Evolutionary conservation across 2,113 vertebrate species (phyloP), one percentile per base, ranked within the genome.

Genomic region (Scartelaos histophorus): DNA sequence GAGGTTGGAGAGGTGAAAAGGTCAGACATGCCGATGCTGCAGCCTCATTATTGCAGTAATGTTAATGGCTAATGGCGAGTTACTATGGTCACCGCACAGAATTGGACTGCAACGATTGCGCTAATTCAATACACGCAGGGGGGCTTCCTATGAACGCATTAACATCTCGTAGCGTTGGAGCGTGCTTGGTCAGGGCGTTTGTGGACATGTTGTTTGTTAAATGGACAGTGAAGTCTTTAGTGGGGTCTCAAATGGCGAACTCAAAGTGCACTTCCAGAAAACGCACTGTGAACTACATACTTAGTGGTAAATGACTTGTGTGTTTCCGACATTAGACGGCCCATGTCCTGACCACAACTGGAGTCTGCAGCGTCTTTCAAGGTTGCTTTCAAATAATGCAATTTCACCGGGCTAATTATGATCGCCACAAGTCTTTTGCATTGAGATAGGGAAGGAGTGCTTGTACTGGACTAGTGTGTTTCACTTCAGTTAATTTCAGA

Each of bases 61-160:
- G 65, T 66, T 86, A 85, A 89, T 69, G 73, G 74, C 66, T 86
- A 89, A 88, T 85, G 80, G 58, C 71, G 72, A 73, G 60, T 83
- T 82, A 78, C 66, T 76, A 56, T 67, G 61, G 74, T 74, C 76
- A 71, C 67, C 67, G 81, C 75, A 74, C 74, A 81, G 74, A 66
- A 87, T 66, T 79, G 88, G 73, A 88, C 74, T 74, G 61, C 73
- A 74, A 81, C 82, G 85, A 86, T 90, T 90, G 88, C 45, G 74
- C 79, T 82, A 80, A 89, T 88, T 81, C 74, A 85, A 88, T 85
- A 61, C 57, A 75, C 71, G 83, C 69, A 53, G 58, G 69, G 74
- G 66, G 66, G 67, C 61, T 38, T 64, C 68, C 70, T 60, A 46
- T 43, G 57, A 79, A 67, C 46, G 51, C 68, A 82, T 82, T 82